Evolutionary conservation across 2,797 vertebrate species (phyloP).

Genomic region (Enteromius paludinosus): DNA sequence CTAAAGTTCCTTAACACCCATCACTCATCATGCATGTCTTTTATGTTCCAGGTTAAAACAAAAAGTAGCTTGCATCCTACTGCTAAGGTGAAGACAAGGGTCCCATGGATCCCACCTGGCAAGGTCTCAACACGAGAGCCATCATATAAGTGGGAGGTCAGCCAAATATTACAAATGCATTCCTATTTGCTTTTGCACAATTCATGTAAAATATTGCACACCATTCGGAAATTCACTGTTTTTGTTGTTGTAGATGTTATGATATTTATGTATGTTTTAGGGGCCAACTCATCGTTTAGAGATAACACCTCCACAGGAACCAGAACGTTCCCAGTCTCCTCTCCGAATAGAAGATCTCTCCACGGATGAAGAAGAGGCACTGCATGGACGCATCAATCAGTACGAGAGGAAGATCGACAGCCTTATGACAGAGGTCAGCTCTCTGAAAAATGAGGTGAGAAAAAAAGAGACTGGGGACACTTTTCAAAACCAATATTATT

Average conservation of each 20-base stretch:
- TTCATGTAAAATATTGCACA: not conserved
- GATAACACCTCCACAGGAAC: conserved; percentile 75
- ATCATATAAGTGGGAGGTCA: conserved; percentile 89
- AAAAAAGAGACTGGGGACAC: not conserved
- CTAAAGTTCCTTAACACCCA: not conserved
- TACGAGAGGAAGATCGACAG: conserved; percentile 90
- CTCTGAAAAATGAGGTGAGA: conserved; percentile 87
- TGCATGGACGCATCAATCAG: conserved; percentile 81
- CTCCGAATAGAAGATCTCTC: conserved; percentile 86
- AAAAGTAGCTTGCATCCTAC: conserved; percentile 73
- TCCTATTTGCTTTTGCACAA: not conserved
- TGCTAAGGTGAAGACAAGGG: conserved; percentile 83
- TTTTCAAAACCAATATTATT: not conserved
- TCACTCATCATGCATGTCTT: not conserved
- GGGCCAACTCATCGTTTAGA: conserved; percentile 82
- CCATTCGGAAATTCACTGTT: not conserved
- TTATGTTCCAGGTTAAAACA: conserved; percentile 49
- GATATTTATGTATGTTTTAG: conserved; percentile 66
- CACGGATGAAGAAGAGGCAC: conserved; percentile 83
- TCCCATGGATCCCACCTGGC: conserved; percentile 90
- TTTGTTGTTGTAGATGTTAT: not conserved
- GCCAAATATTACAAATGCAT: conserved; percentile 12
- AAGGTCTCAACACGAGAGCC: conserved; percentile 78
- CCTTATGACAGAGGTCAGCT: conserved; percentile 86
- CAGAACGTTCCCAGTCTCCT: conserved; percentile 76